Evolutionary conservation across 2,888 invertebrate species (phyloP), one percentile per base, ranked within the genome.

Genomic region (Hedya salicella): DNA sequence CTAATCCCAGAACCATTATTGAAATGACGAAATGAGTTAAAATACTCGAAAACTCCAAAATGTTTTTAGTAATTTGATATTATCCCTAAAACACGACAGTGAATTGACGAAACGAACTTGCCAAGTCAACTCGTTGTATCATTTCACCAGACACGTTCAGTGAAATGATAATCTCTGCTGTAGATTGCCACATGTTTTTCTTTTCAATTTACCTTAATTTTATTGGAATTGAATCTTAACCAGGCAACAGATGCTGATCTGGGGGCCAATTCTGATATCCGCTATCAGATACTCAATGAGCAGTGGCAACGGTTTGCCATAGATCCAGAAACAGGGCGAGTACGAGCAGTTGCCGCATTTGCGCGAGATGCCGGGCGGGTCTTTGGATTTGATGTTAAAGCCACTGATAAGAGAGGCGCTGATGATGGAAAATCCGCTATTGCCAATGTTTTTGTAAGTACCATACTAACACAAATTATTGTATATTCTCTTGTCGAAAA

Each of bases 321-420:
- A 71, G 96, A 97, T 83, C 93, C 96, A 0, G 87, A 95, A 0
- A 94, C 95, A 0, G 97, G 97, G 3, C 95, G 95, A 72, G 95
- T 97, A 50, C 93, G 96, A 13, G 94, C 95, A 0, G 94, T 96
- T 14, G 94, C 95, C 0, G 93, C 95, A 44, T 95, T 97, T 65
- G 90, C 94, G 0, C 88, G 94, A 59, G 95, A 95, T 71, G 95
- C 95, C 16, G 96, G 96, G 0, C 93, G 95, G 70, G 95, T 97
- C 46, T 97, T 95, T 78, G 96, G 97, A 0, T 97, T 97, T 77
- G 97, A 97, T 85, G 96, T 97, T 9, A 97, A 97, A 86, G 97
- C 97, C 9, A 97, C 96, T 0, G 97, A 97, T 81, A 94, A 95
- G 65, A 91, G 93, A 21, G 97, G 97, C 0, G 95, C 95, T 48